Evolutionary conservation across 2,797 vertebrate species (phyloP), one percentile per base, ranked within the genome.

Genomic region (Trachops cirrhosus): DNA sequence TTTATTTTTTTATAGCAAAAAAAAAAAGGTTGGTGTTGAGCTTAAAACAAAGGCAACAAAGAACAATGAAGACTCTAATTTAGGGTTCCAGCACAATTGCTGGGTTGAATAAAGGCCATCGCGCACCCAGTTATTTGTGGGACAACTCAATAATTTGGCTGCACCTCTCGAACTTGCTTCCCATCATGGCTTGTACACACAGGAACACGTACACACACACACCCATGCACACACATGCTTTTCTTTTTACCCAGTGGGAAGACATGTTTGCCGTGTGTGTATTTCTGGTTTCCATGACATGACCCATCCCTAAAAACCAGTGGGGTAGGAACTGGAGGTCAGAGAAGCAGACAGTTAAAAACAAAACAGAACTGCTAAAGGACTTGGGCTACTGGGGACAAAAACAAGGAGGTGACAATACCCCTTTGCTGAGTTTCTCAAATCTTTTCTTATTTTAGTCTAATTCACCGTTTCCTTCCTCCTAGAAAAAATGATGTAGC

Each of bases 31-130:
- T 88, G 59, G 93, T 91, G 64, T 96, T 92, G 93, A 98, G 92
- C 93, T 98, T 98, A 97, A 98, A 98, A 97, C 98, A 98, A 98
- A 98, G 97, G 97, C 97, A 98, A 96, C 97, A 98, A 98, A 98
- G 98, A 98, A 97, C 97, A 98, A 98, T 95, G 97, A 96, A 97
- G 97, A 93, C 48, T 95, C 93, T 96, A 98, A 96, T 96, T 97
- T 98, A 96, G 95, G 93, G 89, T 97, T 98, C 95, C 86, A 96
- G 89, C 85, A 93, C 95, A 97, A 94, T 59, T 98, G 78, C 85
- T 97, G 79, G 86, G 89, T 88, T 80, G 73, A 86, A 75, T 92
- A 86, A 86, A 90, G 84, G 87, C 67, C 78, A 79, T 73, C 73
- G 85, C 54, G 24, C 24, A 92, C 67, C 89, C 83, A 71, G 52